Conservation (phyloP, 2,888 invertebrate genomes). For the Eristalinus aeneus region DNA sequence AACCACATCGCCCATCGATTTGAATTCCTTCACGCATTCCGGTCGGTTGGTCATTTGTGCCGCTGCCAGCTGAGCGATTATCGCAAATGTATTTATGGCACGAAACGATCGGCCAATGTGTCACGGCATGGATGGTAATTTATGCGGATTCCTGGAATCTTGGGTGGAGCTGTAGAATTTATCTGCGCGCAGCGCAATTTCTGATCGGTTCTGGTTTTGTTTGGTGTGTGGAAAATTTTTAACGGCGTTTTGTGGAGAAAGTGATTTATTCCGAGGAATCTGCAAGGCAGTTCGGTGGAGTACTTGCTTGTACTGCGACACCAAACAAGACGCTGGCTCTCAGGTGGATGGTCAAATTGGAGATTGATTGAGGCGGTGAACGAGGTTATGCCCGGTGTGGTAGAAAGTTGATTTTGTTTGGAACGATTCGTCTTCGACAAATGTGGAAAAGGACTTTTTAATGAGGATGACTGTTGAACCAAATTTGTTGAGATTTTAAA, state of each 20-base stretch:
- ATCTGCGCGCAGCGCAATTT: constrained; percentile 23
- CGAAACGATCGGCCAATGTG: constrained; percentile 34
- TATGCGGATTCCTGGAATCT: constrained; percentile 51
- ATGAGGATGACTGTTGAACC: no score
- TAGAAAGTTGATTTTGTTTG: no score
- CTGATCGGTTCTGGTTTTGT: background rate
- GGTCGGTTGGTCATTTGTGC: background rate
- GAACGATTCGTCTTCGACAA: no score
- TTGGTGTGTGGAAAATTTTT: background rate
- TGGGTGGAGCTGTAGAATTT: constrained; percentile 55
- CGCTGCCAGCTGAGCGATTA: constrained; percentile 40
- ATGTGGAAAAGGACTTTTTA: no score
- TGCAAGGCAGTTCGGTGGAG: background rate
- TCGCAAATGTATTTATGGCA: constrained; percentile 48
- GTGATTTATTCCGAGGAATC: constrained; percentile 20
- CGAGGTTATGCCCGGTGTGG: no score
- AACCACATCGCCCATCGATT: constrained; percentile 3
- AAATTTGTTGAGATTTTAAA: no score
- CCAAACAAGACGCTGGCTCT: background rate
- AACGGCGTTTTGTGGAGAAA: constrained; percentile 1
- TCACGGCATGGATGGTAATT: constrained; percentile 43
- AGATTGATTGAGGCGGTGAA: no score
- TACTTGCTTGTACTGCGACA: background rate
- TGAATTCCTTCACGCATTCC: constrained; percentile 50
- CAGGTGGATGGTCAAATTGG: no score